These are phyloP conservation scores for Channallabes apus DNA, from an alignment of 2,797 vertebrate genomes.

Conservation along the genomic window DNA sequence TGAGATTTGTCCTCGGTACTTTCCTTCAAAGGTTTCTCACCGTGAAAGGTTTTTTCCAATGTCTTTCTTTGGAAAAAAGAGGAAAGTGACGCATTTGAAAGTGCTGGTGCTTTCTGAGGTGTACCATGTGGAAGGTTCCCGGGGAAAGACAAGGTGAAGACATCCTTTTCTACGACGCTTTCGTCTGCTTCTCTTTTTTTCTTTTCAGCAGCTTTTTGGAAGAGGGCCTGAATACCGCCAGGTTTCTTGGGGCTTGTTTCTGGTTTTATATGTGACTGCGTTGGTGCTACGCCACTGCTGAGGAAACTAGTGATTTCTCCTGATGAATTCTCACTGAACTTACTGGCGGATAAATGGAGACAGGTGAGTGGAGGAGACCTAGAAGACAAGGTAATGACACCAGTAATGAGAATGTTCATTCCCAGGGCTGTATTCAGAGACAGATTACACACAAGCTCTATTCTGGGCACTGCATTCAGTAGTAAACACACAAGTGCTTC, in stretches of 20 bases:
- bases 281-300: conserved; percentile 68
- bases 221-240: conserved; percentile 80
- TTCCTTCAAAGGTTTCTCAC: not conserved
- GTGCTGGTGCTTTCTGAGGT: conserved; percentile 31
- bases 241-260: conserved; percentile 68
- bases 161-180: conserved; percentile 31
- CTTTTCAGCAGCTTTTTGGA: conserved; percentile 81
- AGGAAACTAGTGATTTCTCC: conserved; percentile 85
- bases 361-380: conserved; percentile 89
- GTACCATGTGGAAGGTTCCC: conserved; percentile 12
- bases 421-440: not conserved
- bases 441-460: not conserved
- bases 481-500: not conserved
- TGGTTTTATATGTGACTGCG: conserved; percentile 59
- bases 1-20: not conserved
- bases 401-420: not conserved
- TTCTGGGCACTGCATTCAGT: not conserved
- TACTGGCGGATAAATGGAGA: conserved; percentile 84
- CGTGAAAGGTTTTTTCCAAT: conserved; percentile 53
- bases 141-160: not conserved
- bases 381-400: conserved; percentile 27
- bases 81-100: conserved; percentile 51
- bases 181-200: conserved; percentile 60
- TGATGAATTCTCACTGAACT: conserved; percentile 76
- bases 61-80: conserved; percentile 73